Evolutionary conservation across 2,888 invertebrate species (phyloP), one percentile per base, ranked within the genome.

Genomic region (Emmelina monodactyla): DNA sequence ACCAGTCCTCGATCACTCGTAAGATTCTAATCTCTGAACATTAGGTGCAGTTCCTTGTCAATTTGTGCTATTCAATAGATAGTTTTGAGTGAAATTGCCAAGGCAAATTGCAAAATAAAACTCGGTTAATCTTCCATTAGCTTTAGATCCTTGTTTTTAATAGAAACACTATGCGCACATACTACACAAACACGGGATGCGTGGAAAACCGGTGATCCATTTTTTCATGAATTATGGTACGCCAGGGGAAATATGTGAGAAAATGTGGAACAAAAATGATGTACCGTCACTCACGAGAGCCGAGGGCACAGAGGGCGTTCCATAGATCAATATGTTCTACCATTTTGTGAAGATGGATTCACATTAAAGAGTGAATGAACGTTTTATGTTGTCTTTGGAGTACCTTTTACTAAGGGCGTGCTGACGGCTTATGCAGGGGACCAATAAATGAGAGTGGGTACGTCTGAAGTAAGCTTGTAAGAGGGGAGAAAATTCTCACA

Each of bases 171-270:
- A 44, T 48, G 40, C 42, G 35, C 37, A 33, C 33, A 36, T 37
- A 39, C 31, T 38, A 32, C 25, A 33, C 29, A 32, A 16, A 34
- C 30, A 14, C 35, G 32, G 19, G n/a, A 46, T 45, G 50, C 45
- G 44, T 48, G 44, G 50, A 41, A 36, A 50, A 43, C 50, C 52
- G 47, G 51, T 64, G 67, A 67, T 64, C 63, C 65, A 65, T 68
- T 67, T 64, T 63, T 54, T 45, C 60, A 58, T 69, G 68, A 70
- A 56, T 66, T 68, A 70, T 62, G 55, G 57, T 58, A 46, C 59
- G 54, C 55, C 41, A 42, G 54, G 58, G 59, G 50, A 60, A 53
- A 61, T 59, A 58, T 61, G 58, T 4, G 9, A 62, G 55, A 57
- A 62, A 59, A 64, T 58, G 56, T 45, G 43, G 39, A 22, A 28